Evolutionary conservation across 2,113 vertebrate species (phyloP).

Genomic region (Halcyon senegalensis): DNA sequence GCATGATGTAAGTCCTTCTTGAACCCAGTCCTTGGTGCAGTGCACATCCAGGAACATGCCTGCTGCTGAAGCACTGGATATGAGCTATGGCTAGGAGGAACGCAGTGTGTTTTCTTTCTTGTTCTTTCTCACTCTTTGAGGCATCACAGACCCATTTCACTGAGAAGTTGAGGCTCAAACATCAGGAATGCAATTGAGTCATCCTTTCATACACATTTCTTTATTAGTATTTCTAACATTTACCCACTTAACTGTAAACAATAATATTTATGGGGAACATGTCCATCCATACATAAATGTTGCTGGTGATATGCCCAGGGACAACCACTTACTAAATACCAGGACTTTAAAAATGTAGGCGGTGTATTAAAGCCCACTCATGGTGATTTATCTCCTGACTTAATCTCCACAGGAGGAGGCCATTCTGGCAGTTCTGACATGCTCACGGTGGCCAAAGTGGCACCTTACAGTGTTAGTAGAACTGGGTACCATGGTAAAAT

Average conservation of each 20-base stretch:
- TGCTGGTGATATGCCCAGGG: not conserved
- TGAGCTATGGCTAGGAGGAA: not conserved
- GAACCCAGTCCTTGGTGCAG: not conserved
- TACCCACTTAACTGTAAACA: not conserved
- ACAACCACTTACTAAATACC: not conserved
- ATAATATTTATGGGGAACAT: not conserved
- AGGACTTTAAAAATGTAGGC: not conserved
- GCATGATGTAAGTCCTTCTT: not conserved
- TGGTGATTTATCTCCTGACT: not conserved
- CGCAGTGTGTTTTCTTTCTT: not conserved
- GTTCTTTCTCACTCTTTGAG: not conserved
- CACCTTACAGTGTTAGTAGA: not conserved
- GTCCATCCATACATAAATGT: not conserved
- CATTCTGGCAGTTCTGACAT: not conserved
- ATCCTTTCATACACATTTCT: not conserved
- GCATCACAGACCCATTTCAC: not conserved
- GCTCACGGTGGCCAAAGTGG: not conserved
- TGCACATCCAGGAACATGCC: not conserved
- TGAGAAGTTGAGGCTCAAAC: not conserved
- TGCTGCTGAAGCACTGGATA: not conserved
- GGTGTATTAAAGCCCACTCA: not conserved
- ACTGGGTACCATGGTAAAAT: not conserved
- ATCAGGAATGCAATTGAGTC: not conserved
- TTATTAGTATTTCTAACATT: slow-evolving; percentile 3
- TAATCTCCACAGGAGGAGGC: not conserved